Evolutionary conservation across 1,140 invertebrate species (phyloP).

Genomic region (Papilio helenus): DNA sequence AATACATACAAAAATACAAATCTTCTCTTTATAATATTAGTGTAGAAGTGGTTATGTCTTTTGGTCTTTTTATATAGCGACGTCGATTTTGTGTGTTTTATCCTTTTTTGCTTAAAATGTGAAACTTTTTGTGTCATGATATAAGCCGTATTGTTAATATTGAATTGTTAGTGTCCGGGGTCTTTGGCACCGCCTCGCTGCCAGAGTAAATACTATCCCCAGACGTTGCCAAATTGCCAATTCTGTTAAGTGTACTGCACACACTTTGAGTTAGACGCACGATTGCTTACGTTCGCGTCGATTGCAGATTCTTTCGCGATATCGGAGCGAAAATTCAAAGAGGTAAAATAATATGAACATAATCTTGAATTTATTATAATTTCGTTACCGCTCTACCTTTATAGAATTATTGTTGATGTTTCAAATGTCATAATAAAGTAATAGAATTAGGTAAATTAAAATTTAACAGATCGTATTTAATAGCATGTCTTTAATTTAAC

Average conservation of each 20-base stretch:
- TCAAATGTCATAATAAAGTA: too few relatives aligned
- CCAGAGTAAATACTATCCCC: constrained; percentile 61
- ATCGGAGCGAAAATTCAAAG: not conserved
- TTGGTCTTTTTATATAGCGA: not conserved
- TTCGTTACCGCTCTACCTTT: not conserved
- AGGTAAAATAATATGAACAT: not conserved
- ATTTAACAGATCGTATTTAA: too few relatives aligned
- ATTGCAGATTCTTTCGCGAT: constrained; percentile 43
- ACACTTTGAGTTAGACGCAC: constrained; percentile 51
- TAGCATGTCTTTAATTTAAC: not conserved
- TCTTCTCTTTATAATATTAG: too few relatives aligned
- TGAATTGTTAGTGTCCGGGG: constrained; percentile 32
- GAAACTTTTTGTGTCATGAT: not conserved
- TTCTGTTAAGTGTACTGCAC: constrained; percentile 67
- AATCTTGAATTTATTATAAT: not conserved
- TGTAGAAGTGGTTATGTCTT: not conserved
- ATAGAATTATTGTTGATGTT: too few relatives aligned
- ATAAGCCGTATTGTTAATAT: constrained; percentile 36
- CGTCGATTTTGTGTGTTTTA: not conserved
- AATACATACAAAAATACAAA: too few relatives aligned
- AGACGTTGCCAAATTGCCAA: constrained; percentile 73
- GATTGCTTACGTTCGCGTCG: constrained; percentile 54
- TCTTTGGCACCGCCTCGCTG: constrained; percentile 51
- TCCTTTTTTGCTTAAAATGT: not conserved
- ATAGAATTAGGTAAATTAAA: too few relatives aligned